Base-by-base conservation (phyloP, 2,888 invertebrate genomes). In the Anoncus sp. region DNA sequence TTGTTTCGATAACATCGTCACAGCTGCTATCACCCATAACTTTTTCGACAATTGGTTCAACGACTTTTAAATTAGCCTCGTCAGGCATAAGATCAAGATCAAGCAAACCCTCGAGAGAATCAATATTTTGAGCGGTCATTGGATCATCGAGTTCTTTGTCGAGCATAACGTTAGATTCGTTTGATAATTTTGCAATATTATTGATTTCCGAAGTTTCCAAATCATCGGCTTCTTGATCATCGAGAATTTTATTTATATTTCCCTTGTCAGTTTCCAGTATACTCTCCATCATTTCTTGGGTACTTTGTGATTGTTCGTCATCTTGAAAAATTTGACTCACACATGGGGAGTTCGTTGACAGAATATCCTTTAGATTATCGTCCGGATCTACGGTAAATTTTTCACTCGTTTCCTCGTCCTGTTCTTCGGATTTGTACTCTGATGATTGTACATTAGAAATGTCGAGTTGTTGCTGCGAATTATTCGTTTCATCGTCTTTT, bases 41-140 rank as follows among this genome's bases (percentile, higher is more conserved):
- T 59, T 81, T 75, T 18, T 67, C 66, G 55, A 67, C 62, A 5
- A 76, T 77, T 9, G 81, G 71, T 27, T 73, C 77, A 7, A 76
- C 77, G 3, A 67, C 65, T 51, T 78, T 77, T n/a, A 77, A 45
- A 5, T 40, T 38, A 1, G 75, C 9, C n/a, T 80, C 79, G 16
- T 79, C 81, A 1, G 83, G 81, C 18, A 85, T 84, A 31, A 86
- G 63, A 69, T 86, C 83, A n/a, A 85, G 76, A 31, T 69, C 84
- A 12, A 85, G 69, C 35, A 86, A 70, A 43, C 81, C 84, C 62
- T 87, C 85, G 53, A 86, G 60, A 10, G 85, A 82, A 62, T 85
- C 85, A 38, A 83, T 82, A 51, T 82, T 84, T 59, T 84, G 83
- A 14, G 74, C 55, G 9, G 79, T 53, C 16, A 82, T 83, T 1